Percentiles rank a stretch among this genome's conserved stretches.
Evolutionary conservation across 2,888 invertebrate genomes (phyloP).

Genomic region (Eretmocerus hayati): DNA sequence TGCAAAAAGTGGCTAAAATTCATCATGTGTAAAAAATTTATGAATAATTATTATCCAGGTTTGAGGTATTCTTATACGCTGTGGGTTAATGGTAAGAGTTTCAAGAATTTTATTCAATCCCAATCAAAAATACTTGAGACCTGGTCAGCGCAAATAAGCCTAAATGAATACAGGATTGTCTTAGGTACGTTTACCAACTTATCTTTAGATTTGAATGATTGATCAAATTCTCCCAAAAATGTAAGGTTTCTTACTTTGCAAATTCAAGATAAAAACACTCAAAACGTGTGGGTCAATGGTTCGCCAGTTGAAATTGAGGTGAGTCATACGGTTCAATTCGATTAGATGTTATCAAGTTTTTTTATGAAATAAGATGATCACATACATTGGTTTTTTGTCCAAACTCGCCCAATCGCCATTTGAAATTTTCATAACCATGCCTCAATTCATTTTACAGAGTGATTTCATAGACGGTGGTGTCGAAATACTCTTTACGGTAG

Average conservation of each 20-base stretch:
- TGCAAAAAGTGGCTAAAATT: too few species aligned
- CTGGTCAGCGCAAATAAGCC: conserved; percentile 58
- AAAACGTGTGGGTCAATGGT: conserved; percentile 74
- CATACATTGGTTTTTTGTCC: too few species aligned
- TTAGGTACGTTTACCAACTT: conserved; percentile 65
- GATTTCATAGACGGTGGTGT: conserved; percentile 81
- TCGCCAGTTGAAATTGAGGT: conserved; percentile 59
- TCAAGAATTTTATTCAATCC: conserved; percentile 72
- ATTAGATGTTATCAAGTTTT: too few species aligned
- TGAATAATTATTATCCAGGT: conserved; percentile 48
- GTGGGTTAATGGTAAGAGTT: conserved; percentile 73
- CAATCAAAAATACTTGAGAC: conserved; percentile 68
- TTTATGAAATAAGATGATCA: not conserved
- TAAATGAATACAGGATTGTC: conserved; percentile 60
- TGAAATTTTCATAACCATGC: too few species aligned
- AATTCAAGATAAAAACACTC: conserved; percentile 70
- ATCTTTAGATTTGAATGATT: not conserved
- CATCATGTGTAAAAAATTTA: too few species aligned
- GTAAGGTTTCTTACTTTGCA: too few species aligned
- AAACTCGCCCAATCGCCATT: too few species aligned
- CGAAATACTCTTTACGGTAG: conserved; percentile 68
- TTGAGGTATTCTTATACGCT: conserved; percentile 78
- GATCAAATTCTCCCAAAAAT: too few species aligned
- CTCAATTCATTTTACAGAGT: conserved; percentile 50
- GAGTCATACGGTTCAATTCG: too few species aligned